Base-by-base conservation (phyloP, 2,797 vertebrate species). In the Epinephelus coioides region DNA sequence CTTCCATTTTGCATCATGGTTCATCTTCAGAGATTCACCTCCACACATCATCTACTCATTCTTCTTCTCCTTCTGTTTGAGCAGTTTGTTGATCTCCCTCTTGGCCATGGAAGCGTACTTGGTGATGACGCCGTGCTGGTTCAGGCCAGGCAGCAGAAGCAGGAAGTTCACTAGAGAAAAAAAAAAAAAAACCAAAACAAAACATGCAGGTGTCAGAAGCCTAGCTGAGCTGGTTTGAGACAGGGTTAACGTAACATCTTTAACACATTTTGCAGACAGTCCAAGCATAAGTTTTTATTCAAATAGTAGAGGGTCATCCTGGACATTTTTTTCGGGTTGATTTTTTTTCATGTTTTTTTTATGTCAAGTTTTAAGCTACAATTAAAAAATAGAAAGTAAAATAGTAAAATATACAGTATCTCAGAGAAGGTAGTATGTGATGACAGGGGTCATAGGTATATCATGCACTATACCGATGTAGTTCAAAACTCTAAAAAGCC, bases 61-160 rank as follows among this genome's bases (percentile, higher is more conserved):
- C 95, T 99, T 98, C 96, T 99, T 99, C 89, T 99, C 98, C 92
- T 99, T 99, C 89, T 98, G 97, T 94, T 99, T 99, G 40, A 99
- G 95, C 86, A 99, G 96, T 62, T 99, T 99, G 95, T 99, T 99
- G 88, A 99, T 95, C 95, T 99, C 98, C 75, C 97, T 96, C 94
- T 98, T 99, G 1, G 95, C 98, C 98, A 99, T 99, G 85, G 84
- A 95, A n/a, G 95, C 88, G 62, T 98, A 99, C 89, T 98, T 99
- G 0, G 93, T 95, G 93, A 99, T 97, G 92, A 99, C 90, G 19
- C 98, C 97, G 3, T 98, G 97, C 81, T 98, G 98, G 92, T 99
- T 99, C 60, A 99, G 94, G 76, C 98, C 98, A 2, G 98, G 98
- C 91, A 99, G 95, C 76, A 99, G 92, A 79, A 99, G 92, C 74